phyloP scores from a whole-genome alignment of 2,113 vertebrate genomes.

The Strix aluco region DNA sequence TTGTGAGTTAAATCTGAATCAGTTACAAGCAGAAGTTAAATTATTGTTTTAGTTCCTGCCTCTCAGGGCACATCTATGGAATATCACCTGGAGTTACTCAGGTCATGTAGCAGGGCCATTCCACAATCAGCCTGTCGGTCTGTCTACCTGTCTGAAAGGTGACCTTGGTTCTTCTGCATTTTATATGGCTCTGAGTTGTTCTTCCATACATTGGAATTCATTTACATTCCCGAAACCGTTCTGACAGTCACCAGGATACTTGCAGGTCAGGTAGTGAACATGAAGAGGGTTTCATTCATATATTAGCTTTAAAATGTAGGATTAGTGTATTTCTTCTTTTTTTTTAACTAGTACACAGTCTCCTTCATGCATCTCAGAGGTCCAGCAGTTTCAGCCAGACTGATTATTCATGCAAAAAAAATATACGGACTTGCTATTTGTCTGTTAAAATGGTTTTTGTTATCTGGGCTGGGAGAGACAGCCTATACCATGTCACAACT shows the following conservation, averaged over 20 bases:
- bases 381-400: background rate
- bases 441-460: background rate
- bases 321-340: background rate
- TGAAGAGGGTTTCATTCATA: background rate
- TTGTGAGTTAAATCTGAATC: background rate
- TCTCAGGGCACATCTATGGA: background rate
- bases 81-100: background rate
- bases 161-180: background rate
- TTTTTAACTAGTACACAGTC: background rate
- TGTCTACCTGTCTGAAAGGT: background rate
- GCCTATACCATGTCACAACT: background rate
- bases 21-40: constrained; percentile 1
- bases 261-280: background rate
- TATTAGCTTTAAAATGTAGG: background rate
- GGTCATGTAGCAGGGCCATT: background rate
- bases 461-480: background rate
- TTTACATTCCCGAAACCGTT: background rate
- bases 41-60: background rate
- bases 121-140: background rate
- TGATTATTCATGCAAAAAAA: background rate
- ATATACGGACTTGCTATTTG: background rate
- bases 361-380: background rate
- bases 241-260: background rate
- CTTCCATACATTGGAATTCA: background rate
- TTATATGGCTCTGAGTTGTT: background rate